Base-by-base conservation (phyloP, 2,113 vertebrate species). In the Hydrolagus affinis region DNA sequence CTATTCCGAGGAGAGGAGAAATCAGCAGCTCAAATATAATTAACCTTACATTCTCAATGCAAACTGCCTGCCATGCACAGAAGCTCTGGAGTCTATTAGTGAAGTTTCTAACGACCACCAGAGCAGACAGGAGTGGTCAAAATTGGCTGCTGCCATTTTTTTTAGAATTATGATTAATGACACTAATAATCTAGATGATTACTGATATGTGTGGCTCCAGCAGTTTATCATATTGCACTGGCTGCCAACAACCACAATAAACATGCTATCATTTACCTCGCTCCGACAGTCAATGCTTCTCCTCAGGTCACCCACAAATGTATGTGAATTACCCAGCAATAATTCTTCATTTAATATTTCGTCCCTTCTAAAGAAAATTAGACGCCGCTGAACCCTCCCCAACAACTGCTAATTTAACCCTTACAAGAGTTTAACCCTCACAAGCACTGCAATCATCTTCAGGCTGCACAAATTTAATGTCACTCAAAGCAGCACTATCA, bases 1-100 rank as follows among this genome's bases (percentile, higher is more conserved):
- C 91, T 94, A 94, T 92, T 90, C 92, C 91, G 21, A 91, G 92
- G 94, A 94, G 91, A 92, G 90, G 92, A 93, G 92, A 93, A 94
- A 94, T 93, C 94, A 94, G 92, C 92, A 94, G 94, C 93, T 95
- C 92, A 94, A 94, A 96, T 94, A 95, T 96, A 97, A 98, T 97
- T 98, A 97, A 96, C 95, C 95, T 96, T 97, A 94, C 94, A 93
- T 95, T 95, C 94, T 94, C 94, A 91, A 91, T 94, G 94, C 92
- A 94, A 94, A 94, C 93, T 90, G 94, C 94, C 93, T 90, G 94
- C 94, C 93, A 94, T 90, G 71, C 93, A 92, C 89, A 91, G 93
- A 92, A 92, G 93, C 91, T 88, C 88, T 86, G 91, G 90, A 89
- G 92, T 91, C 92, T 93, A 93, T 94, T 92, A 94, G 93, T 86